A percentile compares a stretch with the other conserved stretches of the same genome.
phyloP scores from a whole-genome alignment of 2,797 vertebrate species.

The Spondyliosoma cantharus region DNA sequence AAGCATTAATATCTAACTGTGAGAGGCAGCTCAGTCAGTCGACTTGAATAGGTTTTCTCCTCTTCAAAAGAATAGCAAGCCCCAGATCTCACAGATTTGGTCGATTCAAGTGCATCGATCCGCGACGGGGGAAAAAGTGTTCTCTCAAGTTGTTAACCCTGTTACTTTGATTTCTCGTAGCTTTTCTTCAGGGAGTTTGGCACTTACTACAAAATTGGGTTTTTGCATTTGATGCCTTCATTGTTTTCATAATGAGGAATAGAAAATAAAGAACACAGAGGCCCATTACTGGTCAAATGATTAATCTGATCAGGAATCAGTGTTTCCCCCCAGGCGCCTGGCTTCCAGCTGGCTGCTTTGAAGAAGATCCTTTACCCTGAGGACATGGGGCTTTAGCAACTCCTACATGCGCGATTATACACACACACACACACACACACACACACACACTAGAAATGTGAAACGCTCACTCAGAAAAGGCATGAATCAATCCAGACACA shows the following conservation, averaged over 20 bases:
- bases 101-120: conserved; percentile 83
- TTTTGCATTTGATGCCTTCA: conserved; percentile 70
- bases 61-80: conserved; percentile 85
- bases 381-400: conserved; percentile 81
- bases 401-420: conserved; percentile 72
- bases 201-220: conserved; percentile 66
- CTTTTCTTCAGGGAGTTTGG: conserved; percentile 68
- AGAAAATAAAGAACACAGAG: conserved; percentile 57
- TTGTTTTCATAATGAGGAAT: conserved; percentile 73
- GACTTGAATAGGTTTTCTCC: conserved; percentile 79
- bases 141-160: conserved; percentile 74
- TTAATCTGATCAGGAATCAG: conserved; percentile 82
- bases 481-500: conserved; percentile 20
- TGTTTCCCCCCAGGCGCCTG: conserved; percentile 74
- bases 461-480: conserved; percentile 44
- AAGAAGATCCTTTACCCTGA: conserved; percentile 85
- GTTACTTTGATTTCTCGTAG: conserved; percentile 74
- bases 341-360: conserved; percentile 85
- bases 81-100: conserved; percentile 82
- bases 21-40: conserved; percentile 78
- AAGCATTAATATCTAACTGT: conserved; percentile 82
- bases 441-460: conserved; percentile 26
- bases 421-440: conserved; percentile 39
- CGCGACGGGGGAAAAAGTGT: conserved; percentile 56
- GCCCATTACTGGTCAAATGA: conserved; percentile 80